Conservation (phyloP, 2,797 vertebrate species). For the Peromyscus melanophrys region DNA sequence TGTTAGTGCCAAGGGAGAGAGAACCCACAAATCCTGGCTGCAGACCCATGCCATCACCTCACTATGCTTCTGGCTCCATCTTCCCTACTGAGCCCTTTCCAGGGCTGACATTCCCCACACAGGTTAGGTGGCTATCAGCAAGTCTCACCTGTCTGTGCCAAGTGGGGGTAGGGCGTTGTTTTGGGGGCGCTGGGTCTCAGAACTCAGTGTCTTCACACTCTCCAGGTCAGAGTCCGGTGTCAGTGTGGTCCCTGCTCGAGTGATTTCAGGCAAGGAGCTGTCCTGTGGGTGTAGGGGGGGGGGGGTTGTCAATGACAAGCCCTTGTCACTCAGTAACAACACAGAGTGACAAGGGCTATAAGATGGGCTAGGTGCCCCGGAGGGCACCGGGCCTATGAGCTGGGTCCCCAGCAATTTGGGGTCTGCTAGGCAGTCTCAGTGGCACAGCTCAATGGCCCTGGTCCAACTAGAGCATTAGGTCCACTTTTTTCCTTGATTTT, state of each 20-base stretch:
- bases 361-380: not conserved
- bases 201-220: conserved; percentile 89
- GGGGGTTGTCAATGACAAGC: not conserved
- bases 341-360: no score
- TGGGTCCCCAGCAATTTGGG: not conserved
- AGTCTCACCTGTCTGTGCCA: conserved; percentile 88
- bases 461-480: not conserved
- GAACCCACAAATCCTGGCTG: not conserved
- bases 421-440: not conserved
- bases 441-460: not conserved
- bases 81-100: not conserved
- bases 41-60: not conserved
- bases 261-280: conserved; percentile 92
- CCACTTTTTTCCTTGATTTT: not conserved
- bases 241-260: conserved; percentile 87
- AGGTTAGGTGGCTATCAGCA: not conserved
- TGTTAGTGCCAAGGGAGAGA: not conserved
- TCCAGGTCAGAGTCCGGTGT: conserved; percentile 93
- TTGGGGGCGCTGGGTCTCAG: conserved; percentile 87
- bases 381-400: not conserved
- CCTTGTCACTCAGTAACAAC: not conserved
- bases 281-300: conserved; percentile 87
- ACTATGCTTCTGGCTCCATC: not conserved
- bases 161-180: conserved; percentile 92
- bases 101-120: not conserved